These are phyloP conservation scores for Drosophila ironensis DNA, from an alignment of 1,140 invertebrate genomes.

Conservation along the genomic window DNA sequence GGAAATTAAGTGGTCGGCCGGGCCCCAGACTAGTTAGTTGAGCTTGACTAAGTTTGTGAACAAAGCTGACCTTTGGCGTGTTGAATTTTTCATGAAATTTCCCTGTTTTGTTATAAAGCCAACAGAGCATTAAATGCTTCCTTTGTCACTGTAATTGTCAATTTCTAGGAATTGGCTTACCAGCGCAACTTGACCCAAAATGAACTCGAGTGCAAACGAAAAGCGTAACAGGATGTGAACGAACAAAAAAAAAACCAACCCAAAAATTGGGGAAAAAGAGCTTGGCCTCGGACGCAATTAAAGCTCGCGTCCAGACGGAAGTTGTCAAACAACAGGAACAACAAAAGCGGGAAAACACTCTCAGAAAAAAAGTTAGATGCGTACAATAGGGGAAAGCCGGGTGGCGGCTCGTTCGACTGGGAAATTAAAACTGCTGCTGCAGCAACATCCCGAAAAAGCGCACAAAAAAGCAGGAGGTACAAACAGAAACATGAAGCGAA, in stretches of 20 bases:
- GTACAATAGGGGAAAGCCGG: conserved; percentile 37
- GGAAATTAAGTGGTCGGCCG: conserved; percentile 53
- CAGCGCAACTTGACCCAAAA: conserved; percentile 41
- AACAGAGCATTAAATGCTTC: conserved; percentile 23
- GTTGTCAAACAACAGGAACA: conserved; percentile 33
- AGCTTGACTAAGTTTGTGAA: not conserved
- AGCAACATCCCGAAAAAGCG: conserved; percentile 13
- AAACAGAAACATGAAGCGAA: conserved; percentile 17
- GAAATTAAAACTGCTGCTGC: conserved; percentile 49
- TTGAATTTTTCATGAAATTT: conserved; percentile 2
- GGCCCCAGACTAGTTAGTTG: not conserved
- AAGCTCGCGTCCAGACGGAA: conserved; percentile 45
- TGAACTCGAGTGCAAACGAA: conserved; percentile 46
- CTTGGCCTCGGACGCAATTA: conserved; percentile 47
- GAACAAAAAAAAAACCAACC: too few relatives aligned
- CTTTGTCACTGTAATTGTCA: conserved; percentile 11
- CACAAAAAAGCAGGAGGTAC: conserved; percentile 1
- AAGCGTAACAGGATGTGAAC: not conserved
- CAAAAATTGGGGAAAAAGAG: conserved; percentile 7
- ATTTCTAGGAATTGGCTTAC: conserved; percentile 10
- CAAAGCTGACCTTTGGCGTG: not conserved
- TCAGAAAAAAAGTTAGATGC: conserved; percentile 12
- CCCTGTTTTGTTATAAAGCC: not conserved
- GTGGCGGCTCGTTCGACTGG: conserved; percentile 22
- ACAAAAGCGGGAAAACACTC: not conserved